Evolutionary conservation across 92 coral and sea anemone species (phyloP), one percentile per base, ranked within the genome.

Genomic region (Pocillopora meandrina): DNA sequence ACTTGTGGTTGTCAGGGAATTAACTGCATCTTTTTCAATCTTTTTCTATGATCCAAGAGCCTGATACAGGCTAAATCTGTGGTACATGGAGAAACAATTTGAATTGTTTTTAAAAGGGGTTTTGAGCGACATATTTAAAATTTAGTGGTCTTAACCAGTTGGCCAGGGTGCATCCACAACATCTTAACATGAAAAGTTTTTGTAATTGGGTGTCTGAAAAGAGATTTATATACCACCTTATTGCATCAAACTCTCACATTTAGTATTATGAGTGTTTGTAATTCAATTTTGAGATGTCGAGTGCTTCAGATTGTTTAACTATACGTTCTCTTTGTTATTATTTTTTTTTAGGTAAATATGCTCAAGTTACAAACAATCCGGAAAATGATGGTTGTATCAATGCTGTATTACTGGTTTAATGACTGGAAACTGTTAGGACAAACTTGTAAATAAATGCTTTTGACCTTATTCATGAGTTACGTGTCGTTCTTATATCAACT

Each of bases 351-450:
- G 99, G 99, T 10, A 97, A 97, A 86, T 97, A 97, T 57, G 99
- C 99, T 56, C 99, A 97, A 86, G 99, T 97, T 9, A 97, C 99
- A 13, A 97, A 97, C 85, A 95, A 97, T 85, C 99, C 99, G 18
- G 99, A 97, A 78, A 97, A 97, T 69, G 99, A 97, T 91, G 99
- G 99, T 52, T 97, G 99, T 76, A 95, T 97, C 70, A 97, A 97
- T 88, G 97, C 99, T 67, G 99, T 97, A 47, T 80, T 97, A 71
- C 97, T 97, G 72, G 99, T 97, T 34, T 97, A 85, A 94, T 66
- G 65, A 61, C 77, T 35, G 35, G 36, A 77, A 64, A 61, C 33
- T 61, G 62, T 35, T 20, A 34, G 49, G 33, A 36, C 61, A 17
- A 82, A 81, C 49, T 72, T 82, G 86, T 82, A 82, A 71, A 82